Conservation (phyloP, 1,140 invertebrate genomes). For the Popillia japonica region DNA sequence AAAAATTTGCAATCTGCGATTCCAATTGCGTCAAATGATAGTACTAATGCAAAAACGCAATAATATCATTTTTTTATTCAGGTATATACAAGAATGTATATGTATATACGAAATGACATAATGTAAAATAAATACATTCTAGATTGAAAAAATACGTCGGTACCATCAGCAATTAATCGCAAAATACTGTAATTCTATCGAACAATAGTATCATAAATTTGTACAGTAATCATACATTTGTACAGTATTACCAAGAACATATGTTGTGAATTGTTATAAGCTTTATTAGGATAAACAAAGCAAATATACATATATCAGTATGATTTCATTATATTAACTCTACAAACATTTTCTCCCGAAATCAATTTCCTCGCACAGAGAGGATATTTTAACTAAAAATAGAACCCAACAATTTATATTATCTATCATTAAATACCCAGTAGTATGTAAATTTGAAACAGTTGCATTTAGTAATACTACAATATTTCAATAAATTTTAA, state of each 20-base stretch:
- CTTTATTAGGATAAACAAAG: background rate
- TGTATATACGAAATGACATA: background rate
- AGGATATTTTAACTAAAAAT: no score
- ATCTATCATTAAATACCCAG: no score
- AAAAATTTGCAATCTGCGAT: slow-evolving; percentile 43
- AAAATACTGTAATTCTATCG: background rate
- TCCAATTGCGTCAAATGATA: background rate
- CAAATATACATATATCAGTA: slow-evolving; percentile 2
- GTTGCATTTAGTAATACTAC: no score
- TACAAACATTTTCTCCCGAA: no score
- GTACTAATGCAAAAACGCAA: no score
- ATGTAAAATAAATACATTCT: background rate
- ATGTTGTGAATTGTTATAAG: background rate
- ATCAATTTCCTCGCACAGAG: no score
- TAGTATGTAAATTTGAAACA: no score
- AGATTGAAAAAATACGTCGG: background rate
- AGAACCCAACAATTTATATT: no score
- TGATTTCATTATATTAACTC: no score
- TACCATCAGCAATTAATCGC: background rate
- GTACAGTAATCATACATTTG: no score
- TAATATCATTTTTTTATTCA: background rate
- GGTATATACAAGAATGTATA: no score
- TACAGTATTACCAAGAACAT: background rate
- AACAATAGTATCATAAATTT: background rate
- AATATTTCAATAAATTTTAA: no score